Base-by-base conservation (phyloP, 2,888 invertebrate species). In the Ophion ellenae region DNA sequence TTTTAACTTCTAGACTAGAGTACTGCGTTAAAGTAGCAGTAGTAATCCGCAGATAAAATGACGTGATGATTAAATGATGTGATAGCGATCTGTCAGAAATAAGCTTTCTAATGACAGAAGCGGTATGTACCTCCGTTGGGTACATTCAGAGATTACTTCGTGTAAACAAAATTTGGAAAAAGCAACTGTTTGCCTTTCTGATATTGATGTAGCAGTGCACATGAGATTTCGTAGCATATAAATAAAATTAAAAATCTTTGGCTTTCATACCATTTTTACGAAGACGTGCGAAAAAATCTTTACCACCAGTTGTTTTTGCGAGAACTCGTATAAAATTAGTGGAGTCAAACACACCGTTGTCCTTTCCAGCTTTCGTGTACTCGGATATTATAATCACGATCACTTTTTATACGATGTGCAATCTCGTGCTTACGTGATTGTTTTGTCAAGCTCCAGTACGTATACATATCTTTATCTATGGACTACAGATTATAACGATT, bases 401-500 rank as follows among this genome's bases (percentile, higher is more conserved):
- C 17, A 24, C 17, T 14, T 28, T 67, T 40, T 40, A 36, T 53
- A 24, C 10, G 11, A 47, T 70, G 17, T 70, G 17, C n/a, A 70
- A 70, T 20, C 70, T 47, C 10, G 4, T 47, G 24, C 10, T 70
- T 47, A 14, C 47, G 10, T 28, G 11, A 11, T 28, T 47, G 53
- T 53, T 70, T 14, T 24, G 47, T 53, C 10, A 14, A 70, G 3
- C 17, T 5, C 14, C 53, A 17, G 53, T 53, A 17, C 14, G 53
- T 17, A 5, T 53, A 53, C 53, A 24, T 36, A 32, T 66, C 32
- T 66, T n/a, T 66, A 66, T 66, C n/a, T 9, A 4, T 66, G 24
- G 36, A 66, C 57, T 45, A 71, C 17, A 71, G 24, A 73, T 73
- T 53, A 47, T 53, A 20, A 57, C 47, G 6, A 66, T 66, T 64